A percentile compares a stretch with the other conserved stretches of the same genome.
These are phyloP conservation scores for Propithecus coquereli DNA, from an alignment of 2,113 vertebrate genomes.

Conservation along the genomic window DNA sequence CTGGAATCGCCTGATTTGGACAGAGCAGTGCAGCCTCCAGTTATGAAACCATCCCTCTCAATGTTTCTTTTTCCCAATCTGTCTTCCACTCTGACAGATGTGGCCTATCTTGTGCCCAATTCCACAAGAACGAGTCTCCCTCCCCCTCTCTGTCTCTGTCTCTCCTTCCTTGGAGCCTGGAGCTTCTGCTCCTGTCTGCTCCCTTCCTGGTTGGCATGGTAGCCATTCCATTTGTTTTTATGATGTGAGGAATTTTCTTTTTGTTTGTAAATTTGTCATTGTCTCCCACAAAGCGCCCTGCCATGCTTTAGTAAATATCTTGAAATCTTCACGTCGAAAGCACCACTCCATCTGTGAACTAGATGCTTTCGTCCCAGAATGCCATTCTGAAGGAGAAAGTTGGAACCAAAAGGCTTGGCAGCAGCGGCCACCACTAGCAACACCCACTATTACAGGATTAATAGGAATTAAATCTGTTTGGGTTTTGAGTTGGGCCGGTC, in stretches of 20 bases:
- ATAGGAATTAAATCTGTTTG: conserved; percentile 18
- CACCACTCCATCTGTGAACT: neutral
- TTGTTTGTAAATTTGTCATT: conserved; percentile 65
- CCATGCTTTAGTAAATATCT: conserved; percentile 48
- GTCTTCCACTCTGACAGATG: conserved; percentile 62
- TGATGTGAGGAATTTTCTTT: conserved; percentile 47
- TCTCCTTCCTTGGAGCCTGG: neutral
- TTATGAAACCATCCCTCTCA: conserved; percentile 37
- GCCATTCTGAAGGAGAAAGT: neutral
- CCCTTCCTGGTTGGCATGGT: conserved; percentile 20
- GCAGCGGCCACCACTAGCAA: neutral
- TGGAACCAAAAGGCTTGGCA: neutral
- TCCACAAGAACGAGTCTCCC: neutral
- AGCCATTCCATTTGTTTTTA: conserved; percentile 55
- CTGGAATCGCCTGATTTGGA: conserved; percentile 19
- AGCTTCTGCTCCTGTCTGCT: neutral
- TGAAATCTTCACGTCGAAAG: conserved; percentile 29
- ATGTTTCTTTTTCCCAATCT: conserved; percentile 46
- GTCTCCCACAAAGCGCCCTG: conserved; percentile 40
- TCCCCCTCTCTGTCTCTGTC: neutral
- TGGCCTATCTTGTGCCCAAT: conserved; percentile 49
- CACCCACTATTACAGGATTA: conserved; percentile 42
- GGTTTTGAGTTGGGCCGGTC: neutral
- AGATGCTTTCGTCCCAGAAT: neutral
- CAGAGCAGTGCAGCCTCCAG: neutral